phyloP scores from a whole-genome alignment of 2,888 invertebrate species.

The Punctoribates punctum region DNA sequence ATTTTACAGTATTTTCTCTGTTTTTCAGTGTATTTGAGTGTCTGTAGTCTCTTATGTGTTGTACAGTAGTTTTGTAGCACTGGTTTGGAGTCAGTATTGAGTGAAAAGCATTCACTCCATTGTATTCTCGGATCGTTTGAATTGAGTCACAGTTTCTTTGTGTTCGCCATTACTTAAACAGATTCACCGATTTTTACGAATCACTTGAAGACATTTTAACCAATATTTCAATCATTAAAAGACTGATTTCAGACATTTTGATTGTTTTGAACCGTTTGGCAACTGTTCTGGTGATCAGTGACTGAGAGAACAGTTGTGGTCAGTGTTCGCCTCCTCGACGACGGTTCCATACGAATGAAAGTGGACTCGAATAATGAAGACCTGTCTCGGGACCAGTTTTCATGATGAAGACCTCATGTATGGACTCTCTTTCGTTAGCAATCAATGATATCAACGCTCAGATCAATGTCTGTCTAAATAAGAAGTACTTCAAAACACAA shows the following conservation, averaged over 20 bases:
- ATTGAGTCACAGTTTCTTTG: constrained; percentile 17
- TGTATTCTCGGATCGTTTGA: background rate
- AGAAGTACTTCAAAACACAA: constrained; percentile 35
- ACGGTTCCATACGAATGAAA: constrained; percentile 12
- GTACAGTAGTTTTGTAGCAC: background rate
- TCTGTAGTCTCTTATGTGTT: no score
- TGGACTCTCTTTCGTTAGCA: constrained; percentile 37
- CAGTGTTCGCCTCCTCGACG: background rate
- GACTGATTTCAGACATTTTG: background rate
- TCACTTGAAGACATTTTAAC: background rate
- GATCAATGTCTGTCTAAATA: constrained; percentile 1
- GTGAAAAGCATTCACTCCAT: background rate
- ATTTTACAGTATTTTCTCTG: no score
- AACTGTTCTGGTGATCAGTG: background rate
- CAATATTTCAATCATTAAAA: background rate
- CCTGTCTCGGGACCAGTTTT: constrained; percentile 7
- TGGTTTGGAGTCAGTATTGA: background rate
- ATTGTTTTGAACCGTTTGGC: background rate
- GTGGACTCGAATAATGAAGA: constrained; percentile 28
- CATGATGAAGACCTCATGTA: constrained; percentile 36
- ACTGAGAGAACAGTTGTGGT: background rate
- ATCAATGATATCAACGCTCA: constrained; percentile 38
- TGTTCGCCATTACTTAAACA: constrained; percentile 20
- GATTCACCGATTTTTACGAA: background rate
- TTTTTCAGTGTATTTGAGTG: no score